Base-by-base conservation (phyloP, 2,888 invertebrate species). In the Drosophila aldrichi region DNA sequence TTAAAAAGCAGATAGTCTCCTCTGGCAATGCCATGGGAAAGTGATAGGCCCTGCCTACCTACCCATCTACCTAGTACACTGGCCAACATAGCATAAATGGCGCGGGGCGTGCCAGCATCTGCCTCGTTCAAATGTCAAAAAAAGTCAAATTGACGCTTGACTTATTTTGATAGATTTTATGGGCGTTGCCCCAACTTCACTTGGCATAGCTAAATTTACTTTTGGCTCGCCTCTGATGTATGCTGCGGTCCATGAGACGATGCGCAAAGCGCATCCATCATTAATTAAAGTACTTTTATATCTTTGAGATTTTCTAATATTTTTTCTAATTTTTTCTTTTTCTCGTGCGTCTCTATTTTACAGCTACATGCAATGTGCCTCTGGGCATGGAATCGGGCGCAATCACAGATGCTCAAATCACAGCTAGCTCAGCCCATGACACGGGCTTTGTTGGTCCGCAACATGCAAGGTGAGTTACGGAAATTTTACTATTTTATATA, bases 361-460 rank as follows among this genome's bases (percentile, higher is more conserved):
- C 94, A 96, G 96, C 95, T 90, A 94, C 95, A 92, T 96, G 96
- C 93, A 94, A 94, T 83, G 93, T 94, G 87, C 94, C 96, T 22
- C 93, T 97, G 91, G 97, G 97, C 80, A 96, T 97, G 97, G 96
- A 97, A 93, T 95, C 96, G 57, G 96, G 96, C 73, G 94, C 94
- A 78, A 97, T 97, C 91, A 95, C 95, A 89, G 96, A 97, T 93
- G 94, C 94, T 85, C 96, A 96, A 92, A 95, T 97, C 93, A 95
- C 95, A 70, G 96, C 97, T 70, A 97, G 96, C 92, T 96, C 97
- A 65, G 96, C 96, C 84, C 97, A 96, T 93, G 97, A 97, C 92
- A 94, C 95, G 81, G 95, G 95, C 87, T 96, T 95, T 92, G 97
- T 97, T 76, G 97, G 97, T 86, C 96, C 97, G 41, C 95, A 96